Evolutionary conservation across 2,113 vertebrate species (phyloP), one percentile per base, ranked within the genome.

Genomic region (Electrona antarctica): DNA sequence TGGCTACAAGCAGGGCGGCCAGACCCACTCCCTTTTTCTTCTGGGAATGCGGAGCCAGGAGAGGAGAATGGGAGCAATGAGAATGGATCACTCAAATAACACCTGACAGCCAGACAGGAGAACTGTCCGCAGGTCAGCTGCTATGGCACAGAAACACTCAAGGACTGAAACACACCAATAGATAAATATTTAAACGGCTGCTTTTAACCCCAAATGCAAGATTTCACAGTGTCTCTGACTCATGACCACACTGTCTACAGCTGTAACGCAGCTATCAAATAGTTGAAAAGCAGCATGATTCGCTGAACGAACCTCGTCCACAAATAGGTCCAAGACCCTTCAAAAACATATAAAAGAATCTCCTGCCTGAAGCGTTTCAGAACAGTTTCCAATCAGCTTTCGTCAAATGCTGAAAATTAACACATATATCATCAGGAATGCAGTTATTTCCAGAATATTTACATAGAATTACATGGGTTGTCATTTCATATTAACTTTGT

Each of bases 21-120:
- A 54, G 71, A 83, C 80, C 82, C 67, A 49, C 82, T 79, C 86
- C 79, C 60, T 68, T 61, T 69, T 80, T 41, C 5, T 82, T 76
- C 64, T 80, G 71, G 80, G 67, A 82, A 85, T 21, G 66, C 66
- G 75, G 67, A 74, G 73, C 56, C 67, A 79, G 73, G 64, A 84
- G 63, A 55, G 56, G 66, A 76, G 60, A 66, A 62, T 57, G 78
- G 78, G 67, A 72, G 60, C 69, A 11, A 70, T 33, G 65, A 64
- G 54, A 54, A 76, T 56, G 68, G 79, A 81, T 83, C 69, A 59
- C 66, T 86, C 63, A 79, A 74, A 85, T 45, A 74, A 72, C 69
- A 85, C 82, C 85, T 81, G 82, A 86, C 78, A 74, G 58, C 67
- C 11, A 61, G 69, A 4, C 33, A 45, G 56, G 58, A 71, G 67